A percentile compares a stretch with the other conserved stretches of the same genome.
phyloP scores from a whole-genome alignment of 2,797 vertebrate species.

The Trematomus bernacchii region DNA sequence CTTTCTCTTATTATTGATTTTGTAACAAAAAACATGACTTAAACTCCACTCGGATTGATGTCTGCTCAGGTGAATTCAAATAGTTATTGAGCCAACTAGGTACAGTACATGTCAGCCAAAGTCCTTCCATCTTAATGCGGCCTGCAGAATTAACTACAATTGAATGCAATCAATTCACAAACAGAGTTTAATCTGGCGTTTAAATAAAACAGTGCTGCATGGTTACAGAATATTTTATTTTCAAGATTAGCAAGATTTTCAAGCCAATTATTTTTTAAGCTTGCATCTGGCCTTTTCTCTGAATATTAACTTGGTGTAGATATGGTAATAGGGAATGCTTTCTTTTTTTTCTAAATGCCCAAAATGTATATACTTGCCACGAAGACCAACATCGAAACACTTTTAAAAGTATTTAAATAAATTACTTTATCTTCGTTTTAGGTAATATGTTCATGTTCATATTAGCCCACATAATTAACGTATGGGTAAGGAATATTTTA shows the following conservation, averaged over 20 bases:
- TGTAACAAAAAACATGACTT: neutral
- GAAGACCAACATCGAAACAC: constrained; percentile 14
- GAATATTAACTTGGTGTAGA: neutral
- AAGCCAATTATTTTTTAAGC: constrained; percentile 14
- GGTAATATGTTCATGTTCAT: constrained; percentile 8
- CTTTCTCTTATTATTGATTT: neutral
- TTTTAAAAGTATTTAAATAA: constrained; percentile 1
- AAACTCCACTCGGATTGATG: neutral
- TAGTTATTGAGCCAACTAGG: neutral
- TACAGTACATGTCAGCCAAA: neutral
- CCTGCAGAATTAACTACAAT: neutral
- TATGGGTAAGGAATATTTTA: constrained; percentile 55
- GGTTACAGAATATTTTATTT: neutral
- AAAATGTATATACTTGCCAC: constrained; percentile 13
- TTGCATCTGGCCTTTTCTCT: constrained; percentile 2
- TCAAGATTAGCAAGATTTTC: constrained; percentile 1
- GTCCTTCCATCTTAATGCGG: neutral
- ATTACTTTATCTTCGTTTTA: neutral
- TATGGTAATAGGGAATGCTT: too few species aligned
- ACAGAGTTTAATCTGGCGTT: neutral
- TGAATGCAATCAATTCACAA: neutral
- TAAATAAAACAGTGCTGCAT: neutral
- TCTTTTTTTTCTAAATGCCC: neutral
- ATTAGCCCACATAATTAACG: constrained; percentile 37
- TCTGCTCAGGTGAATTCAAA: constrained; percentile 6